Evolutionary conservation across 2,888 invertebrate genomes (phyloP).

Genomic region (Artemia sinica): DNA sequence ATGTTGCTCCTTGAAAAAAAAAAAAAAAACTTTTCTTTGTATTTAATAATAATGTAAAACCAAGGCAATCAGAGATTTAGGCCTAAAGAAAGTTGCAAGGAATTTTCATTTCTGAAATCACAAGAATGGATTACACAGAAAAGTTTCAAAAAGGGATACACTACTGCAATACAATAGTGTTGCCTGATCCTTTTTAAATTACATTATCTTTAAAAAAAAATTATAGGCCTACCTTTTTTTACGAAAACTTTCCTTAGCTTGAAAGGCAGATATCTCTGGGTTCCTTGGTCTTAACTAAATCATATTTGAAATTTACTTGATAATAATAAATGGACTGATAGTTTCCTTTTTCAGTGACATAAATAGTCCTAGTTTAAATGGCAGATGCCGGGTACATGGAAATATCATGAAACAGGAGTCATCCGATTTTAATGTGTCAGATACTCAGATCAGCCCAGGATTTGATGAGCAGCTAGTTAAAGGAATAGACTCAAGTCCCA

Average conservation of each 20-base stretch:
- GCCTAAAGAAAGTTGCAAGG: too few species aligned
- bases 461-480: conserved; percentile 11
- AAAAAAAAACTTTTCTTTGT: too few species aligned
- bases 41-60: too few species aligned
- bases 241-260: neutral
- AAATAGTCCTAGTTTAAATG: conserved; percentile 9
- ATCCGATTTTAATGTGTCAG: conserved; percentile 4
- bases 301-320: neutral
- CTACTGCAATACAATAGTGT: too few species aligned
- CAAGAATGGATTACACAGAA: too few species aligned
- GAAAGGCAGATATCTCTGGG: neutral
- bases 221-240: too few species aligned
- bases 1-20: too few species aligned
- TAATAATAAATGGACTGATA: neutral
- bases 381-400: conserved; percentile 17
- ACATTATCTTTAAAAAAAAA: too few species aligned
- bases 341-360: neutral
- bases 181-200: too few species aligned
- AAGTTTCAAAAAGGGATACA: too few species aligned
- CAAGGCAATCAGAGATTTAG: too few species aligned
- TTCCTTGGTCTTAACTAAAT: neutral
- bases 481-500: conserved; percentile 22
- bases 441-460: neutral
- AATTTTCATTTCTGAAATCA: too few species aligned
- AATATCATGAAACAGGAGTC: conserved; percentile 9